Conservation (phyloP, 2,888 invertebrate species). For the Crossocerus cetratus region DNA sequence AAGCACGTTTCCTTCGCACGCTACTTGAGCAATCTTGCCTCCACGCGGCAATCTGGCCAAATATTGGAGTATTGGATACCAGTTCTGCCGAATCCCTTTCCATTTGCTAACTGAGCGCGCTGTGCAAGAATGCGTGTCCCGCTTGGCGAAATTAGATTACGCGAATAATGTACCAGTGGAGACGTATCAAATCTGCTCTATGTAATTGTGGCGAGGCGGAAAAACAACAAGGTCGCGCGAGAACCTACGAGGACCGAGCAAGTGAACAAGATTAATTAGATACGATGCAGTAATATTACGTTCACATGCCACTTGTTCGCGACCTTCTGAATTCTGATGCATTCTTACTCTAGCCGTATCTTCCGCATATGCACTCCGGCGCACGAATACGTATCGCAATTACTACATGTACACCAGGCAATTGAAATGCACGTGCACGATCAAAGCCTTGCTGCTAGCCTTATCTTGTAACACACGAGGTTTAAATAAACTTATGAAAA, state of each 20-base stretch:
- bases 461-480: conserved; percentile 69
- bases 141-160: conserved; percentile 7
- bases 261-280: conserved; percentile 26
- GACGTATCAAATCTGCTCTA: not conserved
- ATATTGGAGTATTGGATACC: no score
- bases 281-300: conserved; percentile 15
- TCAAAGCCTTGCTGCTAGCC: conserved; percentile 70
- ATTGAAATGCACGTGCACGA: conserved; percentile 66
- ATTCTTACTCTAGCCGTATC: conserved; percentile 26
- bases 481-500: conserved; percentile 65
- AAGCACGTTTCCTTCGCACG: no score
- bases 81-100: not conserved
- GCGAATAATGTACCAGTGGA: conserved; percentile 10
- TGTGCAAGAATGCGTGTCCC: not conserved
- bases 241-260: not conserved
- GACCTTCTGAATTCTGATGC: conserved; percentile 22
- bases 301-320: conserved; percentile 28
- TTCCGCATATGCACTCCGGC: conserved; percentile 31
- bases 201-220: not conserved
- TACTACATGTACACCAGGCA: conserved; percentile 18
- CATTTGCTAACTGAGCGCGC: not conserved
- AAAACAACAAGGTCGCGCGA: not conserved
- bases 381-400: conserved; percentile 32
- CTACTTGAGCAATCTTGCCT: no score
- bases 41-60: no score